phyloP scores from a whole-genome alignment of 2,113 vertebrate genomes.

The Circaetus gallicus region DNA sequence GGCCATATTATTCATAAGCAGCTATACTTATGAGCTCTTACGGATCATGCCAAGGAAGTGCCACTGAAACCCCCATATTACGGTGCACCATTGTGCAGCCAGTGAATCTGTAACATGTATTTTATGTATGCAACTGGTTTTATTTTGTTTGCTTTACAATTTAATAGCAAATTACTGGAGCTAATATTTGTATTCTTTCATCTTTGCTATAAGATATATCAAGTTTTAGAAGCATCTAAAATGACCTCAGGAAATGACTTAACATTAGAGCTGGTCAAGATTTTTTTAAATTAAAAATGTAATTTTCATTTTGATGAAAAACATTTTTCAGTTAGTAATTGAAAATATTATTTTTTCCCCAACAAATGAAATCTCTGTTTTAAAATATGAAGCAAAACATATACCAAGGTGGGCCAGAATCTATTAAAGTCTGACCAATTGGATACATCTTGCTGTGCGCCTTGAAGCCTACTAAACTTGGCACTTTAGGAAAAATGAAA shows the following conservation, averaged over 20 bases:
- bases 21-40: not conserved
- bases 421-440: not conserved
- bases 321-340: not conserved
- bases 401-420: not conserved
- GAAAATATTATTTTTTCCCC: not conserved
- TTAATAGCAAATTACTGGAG: not conserved
- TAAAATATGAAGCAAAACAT: not conserved
- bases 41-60: not conserved
- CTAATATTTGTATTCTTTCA: not conserved
- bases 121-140: not conserved
- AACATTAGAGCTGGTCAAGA: not conserved
- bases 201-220: not conserved
- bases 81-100: not conserved
- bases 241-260: not conserved
- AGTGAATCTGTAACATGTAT: not conserved
- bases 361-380: not conserved
- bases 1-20: not conserved
- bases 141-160: not conserved
- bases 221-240: not conserved
- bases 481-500: slow-evolving; percentile 56
- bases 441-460: not conserved
- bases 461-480: not conserved
- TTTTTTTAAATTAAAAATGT: not conserved
- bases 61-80: not conserved
- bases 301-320: not conserved